phyloP scores from a whole-genome alignment of 1,140 invertebrate species.

The Zaprionus ghesquierei region DNA sequence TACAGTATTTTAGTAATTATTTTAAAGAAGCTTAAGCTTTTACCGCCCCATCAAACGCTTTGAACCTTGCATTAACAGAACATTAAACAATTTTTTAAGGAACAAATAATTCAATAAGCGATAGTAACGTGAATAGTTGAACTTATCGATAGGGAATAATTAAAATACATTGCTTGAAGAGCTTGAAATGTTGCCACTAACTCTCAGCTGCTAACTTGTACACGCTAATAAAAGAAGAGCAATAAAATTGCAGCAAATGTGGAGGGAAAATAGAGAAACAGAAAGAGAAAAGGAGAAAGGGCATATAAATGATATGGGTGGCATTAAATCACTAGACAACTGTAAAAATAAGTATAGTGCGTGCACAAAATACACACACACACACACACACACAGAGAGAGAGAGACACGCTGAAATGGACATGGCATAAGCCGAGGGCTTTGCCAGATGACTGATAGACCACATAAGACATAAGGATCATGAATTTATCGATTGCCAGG shows the following conservation, averaged over 20 bases:
- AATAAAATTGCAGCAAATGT: neutral
- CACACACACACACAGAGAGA: neutral
- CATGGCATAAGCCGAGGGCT: slow-evolving; percentile 10
- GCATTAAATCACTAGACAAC: slow-evolving; percentile 4
- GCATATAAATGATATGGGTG: neutral
- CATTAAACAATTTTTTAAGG: too few species aligned
- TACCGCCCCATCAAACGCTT: too few species aligned
- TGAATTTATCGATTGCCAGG: slow-evolving; percentile 19
- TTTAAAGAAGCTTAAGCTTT: too few species aligned
- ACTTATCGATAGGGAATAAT: neutral
- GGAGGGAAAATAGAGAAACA: too few species aligned
- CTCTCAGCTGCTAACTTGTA: neutral
- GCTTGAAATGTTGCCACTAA: neutral
- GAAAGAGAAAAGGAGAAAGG: neutral
- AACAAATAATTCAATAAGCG: neutral
- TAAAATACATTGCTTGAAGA: neutral
- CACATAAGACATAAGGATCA: slow-evolving; percentile 9
- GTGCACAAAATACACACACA: neutral
- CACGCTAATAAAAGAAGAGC: neutral
- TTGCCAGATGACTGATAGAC: slow-evolving; percentile 21
- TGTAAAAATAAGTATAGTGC: slow-evolving; percentile 1
- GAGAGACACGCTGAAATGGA: too few species aligned
- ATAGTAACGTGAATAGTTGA: neutral
- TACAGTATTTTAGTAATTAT: too few species aligned
- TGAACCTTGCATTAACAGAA: too few species aligned